phyloP scores from a whole-genome alignment of 2,113 vertebrate species.

The Microcebus ravelobensis region DNA sequence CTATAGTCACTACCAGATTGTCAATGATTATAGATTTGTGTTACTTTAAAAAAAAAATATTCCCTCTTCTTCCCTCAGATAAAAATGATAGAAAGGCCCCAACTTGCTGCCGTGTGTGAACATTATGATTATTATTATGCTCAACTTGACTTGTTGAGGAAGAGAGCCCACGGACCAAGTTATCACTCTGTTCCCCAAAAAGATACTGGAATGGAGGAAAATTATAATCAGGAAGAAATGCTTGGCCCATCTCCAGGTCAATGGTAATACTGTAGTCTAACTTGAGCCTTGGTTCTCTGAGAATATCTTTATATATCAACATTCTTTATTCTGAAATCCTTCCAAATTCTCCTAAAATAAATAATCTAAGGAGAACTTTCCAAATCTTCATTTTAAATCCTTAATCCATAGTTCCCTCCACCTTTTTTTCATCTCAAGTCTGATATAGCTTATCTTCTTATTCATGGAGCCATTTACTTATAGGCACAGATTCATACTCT shows the following conservation, averaged over 20 bases:
- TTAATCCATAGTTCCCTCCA: neutral
- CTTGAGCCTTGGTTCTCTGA: neutral
- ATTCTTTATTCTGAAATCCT: slow-evolving; percentile 25
- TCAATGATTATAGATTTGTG: neutral
- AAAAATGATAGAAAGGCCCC: slow-evolving; percentile 70
- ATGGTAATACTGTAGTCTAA: slow-evolving; percentile 75
- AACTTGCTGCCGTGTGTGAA: slow-evolving; percentile 55
- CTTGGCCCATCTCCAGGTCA: slow-evolving; percentile 15
- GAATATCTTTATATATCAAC: neutral
- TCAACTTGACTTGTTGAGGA: slow-evolving; percentile 85
- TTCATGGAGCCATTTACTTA: neutral
- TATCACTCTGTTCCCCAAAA: slow-evolving; percentile 51
- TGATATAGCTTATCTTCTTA: neutral
- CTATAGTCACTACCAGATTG: neutral
- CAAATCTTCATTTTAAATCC: neutral
- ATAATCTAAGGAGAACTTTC: neutral
- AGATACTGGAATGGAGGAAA: slow-evolving; percentile 70
- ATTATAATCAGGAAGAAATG: slow-evolving; percentile 58
- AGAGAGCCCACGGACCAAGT: slow-evolving; percentile 68
- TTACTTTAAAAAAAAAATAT: neutral
- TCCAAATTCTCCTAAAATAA: slow-evolving; percentile 18
- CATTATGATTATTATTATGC: slow-evolving; percentile 86
- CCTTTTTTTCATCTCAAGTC: neutral
- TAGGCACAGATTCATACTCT: neutral
- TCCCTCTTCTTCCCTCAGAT: slow-evolving; percentile 69